Percentiles rank a stretch among this genome's conserved stretches.
Evolutionary conservation across 2,113 vertebrate species (phyloP).

Genomic region (Hippolais icterina): DNA sequence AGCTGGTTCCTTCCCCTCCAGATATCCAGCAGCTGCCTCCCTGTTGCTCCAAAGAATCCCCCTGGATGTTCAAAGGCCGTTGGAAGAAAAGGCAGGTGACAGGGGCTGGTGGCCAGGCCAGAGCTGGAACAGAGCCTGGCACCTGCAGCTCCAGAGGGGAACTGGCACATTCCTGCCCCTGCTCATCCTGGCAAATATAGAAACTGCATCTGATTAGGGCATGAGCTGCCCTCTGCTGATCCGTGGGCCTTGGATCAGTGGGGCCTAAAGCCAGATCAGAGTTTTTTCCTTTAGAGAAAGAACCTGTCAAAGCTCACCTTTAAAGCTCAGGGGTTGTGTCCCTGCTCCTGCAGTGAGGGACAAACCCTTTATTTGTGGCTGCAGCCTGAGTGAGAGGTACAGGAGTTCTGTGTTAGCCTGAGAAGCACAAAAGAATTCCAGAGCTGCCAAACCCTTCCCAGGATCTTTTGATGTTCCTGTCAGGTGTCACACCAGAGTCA

Average conservation of each 20-base stretch:
- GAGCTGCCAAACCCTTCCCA: not conserved
- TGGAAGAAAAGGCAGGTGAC: not conserved
- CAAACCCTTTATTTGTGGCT: not conserved
- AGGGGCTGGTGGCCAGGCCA: not conserved
- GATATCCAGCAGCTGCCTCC: not conserved
- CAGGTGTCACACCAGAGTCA: not conserved
- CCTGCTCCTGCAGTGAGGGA: not conserved
- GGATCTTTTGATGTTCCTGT: not conserved
- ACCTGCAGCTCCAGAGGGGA: slow-evolving; percentile 27
- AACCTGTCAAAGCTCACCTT: not conserved
- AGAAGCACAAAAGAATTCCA: not conserved
- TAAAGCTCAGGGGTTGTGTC: not conserved
- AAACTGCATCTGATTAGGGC: not conserved
- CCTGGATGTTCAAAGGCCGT: fast-evolving
- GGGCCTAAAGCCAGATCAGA: not conserved
- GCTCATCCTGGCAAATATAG: slow-evolving; percentile 19
- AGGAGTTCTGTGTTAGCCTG: not conserved
- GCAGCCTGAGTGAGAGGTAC: not conserved
- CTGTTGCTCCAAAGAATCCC: not conserved
- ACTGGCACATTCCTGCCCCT: slow-evolving; percentile 14
- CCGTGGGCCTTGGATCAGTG: not conserved
- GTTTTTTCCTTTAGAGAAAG: not conserved
- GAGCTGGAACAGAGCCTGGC: not conserved
- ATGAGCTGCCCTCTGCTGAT: not conserved
- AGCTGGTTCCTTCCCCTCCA: not conserved